These are phyloP conservation scores for Oreortyx pictus DNA, from an alignment of 2,797 vertebrate genomes.

Conservation along the genomic window DNA sequence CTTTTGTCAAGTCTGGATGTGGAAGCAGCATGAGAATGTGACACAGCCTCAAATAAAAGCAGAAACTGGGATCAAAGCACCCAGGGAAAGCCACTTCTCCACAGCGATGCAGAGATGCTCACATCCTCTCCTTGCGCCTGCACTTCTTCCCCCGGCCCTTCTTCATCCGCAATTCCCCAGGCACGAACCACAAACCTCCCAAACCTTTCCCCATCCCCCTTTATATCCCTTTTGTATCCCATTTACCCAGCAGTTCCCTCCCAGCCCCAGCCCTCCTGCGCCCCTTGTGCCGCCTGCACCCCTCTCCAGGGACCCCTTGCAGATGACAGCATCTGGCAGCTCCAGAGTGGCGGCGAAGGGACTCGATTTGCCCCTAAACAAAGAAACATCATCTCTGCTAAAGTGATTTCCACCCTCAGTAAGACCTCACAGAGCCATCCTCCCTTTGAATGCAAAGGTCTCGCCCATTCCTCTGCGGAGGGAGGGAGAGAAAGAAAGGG, in stretches of 20 bases:
- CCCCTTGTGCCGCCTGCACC: neutral
- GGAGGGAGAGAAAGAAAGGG: constrained; percentile 64
- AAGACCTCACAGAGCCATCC: constrained; percentile 75
- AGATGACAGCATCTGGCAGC: constrained; percentile 66
- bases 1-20: constrained; percentile 18
- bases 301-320: constrained; percentile 44
- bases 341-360: neutral
- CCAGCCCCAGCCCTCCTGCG: neutral
- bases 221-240: neutral
- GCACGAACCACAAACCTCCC: neutral
- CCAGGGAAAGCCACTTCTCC: neutral
- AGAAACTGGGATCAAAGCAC: neutral
- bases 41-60: neutral
- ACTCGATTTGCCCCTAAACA: constrained; percentile 67
- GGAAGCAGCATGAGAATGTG: neutral
- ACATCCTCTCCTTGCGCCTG: neutral
- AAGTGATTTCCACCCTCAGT: constrained; percentile 65
- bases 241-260: neutral
- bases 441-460: constrained; percentile 75
- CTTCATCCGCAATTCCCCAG: neutral
- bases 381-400: constrained; percentile 72
- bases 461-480: constrained; percentile 65
- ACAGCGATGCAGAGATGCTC: neutral
- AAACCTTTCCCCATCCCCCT: neutral
- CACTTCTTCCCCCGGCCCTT: neutral